These are phyloP conservation scores for Trachymyrmex cornetzi DNA, from an alignment of 1,140 invertebrate genomes.

Conservation along the genomic window DNA sequence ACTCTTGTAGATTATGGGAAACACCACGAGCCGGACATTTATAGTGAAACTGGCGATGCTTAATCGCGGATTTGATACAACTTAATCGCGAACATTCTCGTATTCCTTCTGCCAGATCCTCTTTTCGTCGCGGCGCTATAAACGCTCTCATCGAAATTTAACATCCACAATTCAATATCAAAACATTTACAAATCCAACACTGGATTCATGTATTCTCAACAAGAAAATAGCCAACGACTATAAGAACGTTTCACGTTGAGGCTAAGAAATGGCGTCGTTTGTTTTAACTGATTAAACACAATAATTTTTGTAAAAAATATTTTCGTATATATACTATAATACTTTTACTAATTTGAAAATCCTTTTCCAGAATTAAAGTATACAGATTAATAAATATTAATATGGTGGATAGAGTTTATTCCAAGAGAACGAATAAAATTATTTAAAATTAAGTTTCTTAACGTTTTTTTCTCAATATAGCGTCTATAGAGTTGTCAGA, in stretches of 20 bases:
- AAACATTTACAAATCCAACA: not conserved
- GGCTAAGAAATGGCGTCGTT: too few species aligned
- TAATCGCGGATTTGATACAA: slow-evolving; percentile 83
- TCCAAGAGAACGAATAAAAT: not conserved
- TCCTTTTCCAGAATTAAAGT: too few species aligned
- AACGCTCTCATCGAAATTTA: slow-evolving; percentile 69
- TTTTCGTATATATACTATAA: too few species aligned
- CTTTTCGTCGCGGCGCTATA: slow-evolving; percentile 55
- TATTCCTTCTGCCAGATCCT: slow-evolving; percentile 64
- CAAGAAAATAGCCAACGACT: not conserved
- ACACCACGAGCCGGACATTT: slow-evolving; percentile 78
- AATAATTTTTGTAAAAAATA: too few species aligned
- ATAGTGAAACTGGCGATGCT: slow-evolving; percentile 79
- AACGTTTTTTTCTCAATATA: not conserved
- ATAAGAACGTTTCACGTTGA: not conserved
- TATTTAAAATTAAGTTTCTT: not conserved
- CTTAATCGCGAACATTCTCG: slow-evolving; percentile 80
- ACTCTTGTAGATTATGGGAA: slow-evolving; percentile 80
- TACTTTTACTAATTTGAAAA: too few species aligned
- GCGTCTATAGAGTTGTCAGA: too few species aligned
- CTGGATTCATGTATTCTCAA: not conserved
- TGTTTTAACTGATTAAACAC: too few species aligned
- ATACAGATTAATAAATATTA: too few species aligned
- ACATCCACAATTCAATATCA: not conserved
- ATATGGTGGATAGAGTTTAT: too few species aligned